phyloP scores from a whole-genome alignment of 2,113 vertebrate species.

The Sinocyclocheilus grahami region DNA sequence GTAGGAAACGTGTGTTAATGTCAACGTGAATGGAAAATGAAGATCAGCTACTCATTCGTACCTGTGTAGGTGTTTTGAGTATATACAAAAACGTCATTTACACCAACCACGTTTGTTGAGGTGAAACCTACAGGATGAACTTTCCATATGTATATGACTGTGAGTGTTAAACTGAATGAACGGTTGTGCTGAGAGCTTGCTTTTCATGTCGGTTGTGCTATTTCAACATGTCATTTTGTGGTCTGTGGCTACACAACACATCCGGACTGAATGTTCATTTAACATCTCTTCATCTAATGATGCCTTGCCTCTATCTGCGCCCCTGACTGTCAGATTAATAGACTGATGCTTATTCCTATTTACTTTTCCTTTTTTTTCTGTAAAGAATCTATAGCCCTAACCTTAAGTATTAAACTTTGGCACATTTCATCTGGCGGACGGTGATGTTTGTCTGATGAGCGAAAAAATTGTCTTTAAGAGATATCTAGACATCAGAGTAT shows the following conservation, averaged over 20 bases:
- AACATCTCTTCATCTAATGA: background rate
- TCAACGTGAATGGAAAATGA: slow-evolving; percentile 9
- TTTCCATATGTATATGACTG: background rate
- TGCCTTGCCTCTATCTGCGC: slow-evolving; percentile 1
- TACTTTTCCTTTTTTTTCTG: background rate
- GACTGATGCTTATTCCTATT: background rate
- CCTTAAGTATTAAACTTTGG: too few relatives aligned
- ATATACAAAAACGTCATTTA: background rate
- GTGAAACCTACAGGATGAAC: background rate
- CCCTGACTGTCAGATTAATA: background rate
- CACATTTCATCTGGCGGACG: too few relatives aligned
- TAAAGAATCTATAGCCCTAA: background rate
- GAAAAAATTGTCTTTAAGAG: too few relatives aligned
- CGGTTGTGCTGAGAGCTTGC: background rate
- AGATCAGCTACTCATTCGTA: background rate
- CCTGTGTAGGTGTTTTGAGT: background rate
- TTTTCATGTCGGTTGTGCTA: background rate
- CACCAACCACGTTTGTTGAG: background rate
- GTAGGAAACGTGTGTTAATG: background rate
- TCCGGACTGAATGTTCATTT: slow-evolving; percentile 13
- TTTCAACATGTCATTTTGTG: slow-evolving; percentile 23
- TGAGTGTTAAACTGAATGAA: background rate
- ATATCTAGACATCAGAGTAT: too few relatives aligned
- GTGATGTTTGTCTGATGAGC: too few relatives aligned
- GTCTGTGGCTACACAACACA: background rate